Conservation (phyloP, 2,113 vertebrate genomes). For the Tympanuchus pallidicinctus region DNA sequence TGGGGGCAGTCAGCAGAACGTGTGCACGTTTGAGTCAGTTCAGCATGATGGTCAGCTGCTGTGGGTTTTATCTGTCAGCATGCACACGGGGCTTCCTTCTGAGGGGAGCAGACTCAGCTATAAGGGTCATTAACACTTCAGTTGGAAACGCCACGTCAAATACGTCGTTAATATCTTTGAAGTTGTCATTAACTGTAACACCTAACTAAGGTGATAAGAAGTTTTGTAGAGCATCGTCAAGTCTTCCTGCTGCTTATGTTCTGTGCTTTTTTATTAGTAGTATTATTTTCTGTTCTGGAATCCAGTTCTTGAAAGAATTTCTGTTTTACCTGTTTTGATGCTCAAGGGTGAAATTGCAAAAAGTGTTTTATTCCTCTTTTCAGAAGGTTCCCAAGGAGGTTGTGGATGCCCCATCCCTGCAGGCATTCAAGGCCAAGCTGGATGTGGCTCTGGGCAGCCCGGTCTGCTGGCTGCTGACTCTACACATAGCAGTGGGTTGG, state of each 20-base stretch:
- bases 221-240: not conserved
- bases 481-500: too few species aligned
- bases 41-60: not conserved
- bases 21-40: not conserved
- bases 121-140: not conserved
- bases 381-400: not conserved
- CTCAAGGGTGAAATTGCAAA: not conserved
- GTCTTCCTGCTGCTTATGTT: not conserved
- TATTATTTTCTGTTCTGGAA: not conserved
- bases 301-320: not conserved
- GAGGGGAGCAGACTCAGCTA: not conserved
- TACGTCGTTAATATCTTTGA: not conserved
- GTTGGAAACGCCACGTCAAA: fast-evolving
- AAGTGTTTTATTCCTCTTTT: not conserved
- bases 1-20: not conserved
- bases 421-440: too few species aligned
- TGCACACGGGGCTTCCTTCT: fast-evolving
- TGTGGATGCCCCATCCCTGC: too few species aligned
- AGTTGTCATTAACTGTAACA: not conserved
- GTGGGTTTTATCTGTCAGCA: not conserved
- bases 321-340: not conserved
- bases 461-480: too few species aligned
- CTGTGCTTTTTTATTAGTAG: not conserved
- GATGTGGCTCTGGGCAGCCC: too few species aligned
- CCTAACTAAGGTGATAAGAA: not conserved